Conservation (phyloP, 2,113 vertebrate species). For the Globicephala melas region DNA sequence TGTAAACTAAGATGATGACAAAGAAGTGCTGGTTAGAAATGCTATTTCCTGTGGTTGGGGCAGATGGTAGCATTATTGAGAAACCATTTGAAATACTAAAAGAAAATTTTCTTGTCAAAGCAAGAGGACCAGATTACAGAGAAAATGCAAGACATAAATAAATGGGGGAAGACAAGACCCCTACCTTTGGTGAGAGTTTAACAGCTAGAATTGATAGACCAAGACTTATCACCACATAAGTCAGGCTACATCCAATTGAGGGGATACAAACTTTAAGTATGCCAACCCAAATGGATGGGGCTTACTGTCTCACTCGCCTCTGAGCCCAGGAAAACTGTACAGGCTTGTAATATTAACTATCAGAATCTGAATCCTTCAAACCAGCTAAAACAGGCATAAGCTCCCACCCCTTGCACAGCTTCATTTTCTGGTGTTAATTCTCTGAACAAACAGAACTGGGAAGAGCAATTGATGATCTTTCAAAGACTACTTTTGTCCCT, state of each 20-base stretch:
- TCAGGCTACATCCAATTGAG: not conserved
- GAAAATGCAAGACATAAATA: not conserved
- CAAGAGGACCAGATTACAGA: not conserved
- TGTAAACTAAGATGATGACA: not conserved
- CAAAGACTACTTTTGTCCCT: not conserved
- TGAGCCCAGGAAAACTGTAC: not conserved
- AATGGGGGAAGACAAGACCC: not conserved
- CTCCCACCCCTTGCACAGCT: not conserved
- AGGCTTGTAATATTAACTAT: not conserved
- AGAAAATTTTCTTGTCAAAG: not conserved
- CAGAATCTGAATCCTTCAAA: not conserved
- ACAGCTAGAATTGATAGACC: not conserved
- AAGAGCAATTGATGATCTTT: not conserved
- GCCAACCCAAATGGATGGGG: not conserved
- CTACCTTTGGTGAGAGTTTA: not conserved
- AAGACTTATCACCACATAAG: not conserved
- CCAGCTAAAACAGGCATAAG: not conserved
- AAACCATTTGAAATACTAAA: not conserved
- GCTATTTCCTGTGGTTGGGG: not conserved
- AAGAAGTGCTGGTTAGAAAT: not conserved
- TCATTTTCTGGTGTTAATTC: not conserved
- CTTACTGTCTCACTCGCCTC: not conserved
- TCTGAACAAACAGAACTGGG: not conserved
- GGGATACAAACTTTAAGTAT: not conserved
- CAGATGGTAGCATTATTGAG: not conserved